Conservation (phyloP, 2,797 vertebrate genomes). For the Gambusia yucatana region DNA sequence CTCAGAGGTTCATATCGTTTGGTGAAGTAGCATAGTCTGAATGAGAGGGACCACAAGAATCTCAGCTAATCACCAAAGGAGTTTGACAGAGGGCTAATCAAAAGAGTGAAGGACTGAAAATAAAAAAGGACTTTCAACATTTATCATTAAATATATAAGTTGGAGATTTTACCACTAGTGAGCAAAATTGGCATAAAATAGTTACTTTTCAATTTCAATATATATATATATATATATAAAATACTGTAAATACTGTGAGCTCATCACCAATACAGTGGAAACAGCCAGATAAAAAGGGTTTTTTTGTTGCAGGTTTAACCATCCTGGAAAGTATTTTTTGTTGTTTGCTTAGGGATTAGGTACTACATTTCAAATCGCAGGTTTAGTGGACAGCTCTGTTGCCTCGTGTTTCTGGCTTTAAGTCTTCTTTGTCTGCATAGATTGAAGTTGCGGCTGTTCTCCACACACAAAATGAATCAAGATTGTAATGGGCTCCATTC, state of each 20-base stretch:
- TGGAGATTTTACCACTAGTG: slow-evolving; percentile 9
- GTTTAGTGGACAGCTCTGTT: neutral
- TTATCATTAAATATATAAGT: neutral
- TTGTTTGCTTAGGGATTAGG: neutral
- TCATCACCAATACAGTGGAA: neutral
- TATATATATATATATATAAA: no score
- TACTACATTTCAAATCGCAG: neutral
- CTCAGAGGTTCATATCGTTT: neutral
- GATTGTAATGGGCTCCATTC: neutral
- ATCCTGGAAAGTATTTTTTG: neutral
- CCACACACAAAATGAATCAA: neutral
- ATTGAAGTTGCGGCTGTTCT: neutral
- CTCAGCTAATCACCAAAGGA: neutral
- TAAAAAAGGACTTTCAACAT: neutral
- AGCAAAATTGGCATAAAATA: neutral
- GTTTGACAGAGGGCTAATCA: neutral
- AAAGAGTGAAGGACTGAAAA: neutral
- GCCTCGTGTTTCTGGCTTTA: neutral
- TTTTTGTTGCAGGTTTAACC: neutral
- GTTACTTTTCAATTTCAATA: neutral
- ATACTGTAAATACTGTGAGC: neutral
- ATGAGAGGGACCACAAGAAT: neutral
- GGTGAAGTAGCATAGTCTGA: neutral
- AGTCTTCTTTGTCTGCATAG: neutral
- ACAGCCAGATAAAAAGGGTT: neutral